Conservation (phyloP, 2,797 vertebrate species). For the Epinephelus coioides region DNA sequence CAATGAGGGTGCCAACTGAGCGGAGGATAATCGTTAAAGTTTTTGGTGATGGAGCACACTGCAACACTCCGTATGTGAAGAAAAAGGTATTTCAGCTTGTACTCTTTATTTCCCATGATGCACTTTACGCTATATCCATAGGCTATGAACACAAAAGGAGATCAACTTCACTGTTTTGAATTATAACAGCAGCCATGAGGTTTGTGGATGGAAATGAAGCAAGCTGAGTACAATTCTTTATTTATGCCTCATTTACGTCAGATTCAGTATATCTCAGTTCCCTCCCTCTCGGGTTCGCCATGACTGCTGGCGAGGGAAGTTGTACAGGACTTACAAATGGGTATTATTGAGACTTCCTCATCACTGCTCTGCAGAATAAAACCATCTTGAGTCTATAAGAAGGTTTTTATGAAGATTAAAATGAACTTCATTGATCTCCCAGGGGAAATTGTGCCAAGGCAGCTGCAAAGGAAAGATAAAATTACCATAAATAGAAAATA, state of each 20-base stretch:
- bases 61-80: not conserved
- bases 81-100: slow-evolving; percentile 17
- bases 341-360: slow-evolving; percentile 65
- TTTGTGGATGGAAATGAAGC: slow-evolving; percentile 60
- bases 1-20: slow-evolving; percentile 27
- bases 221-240: slow-evolving; percentile 52
- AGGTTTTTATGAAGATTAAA: slow-evolving; percentile 71
- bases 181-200: slow-evolving; percentile 46
- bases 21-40: slow-evolving; percentile 2
- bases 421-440: slow-evolving; percentile 67
- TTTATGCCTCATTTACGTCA: slow-evolving; percentile 66
- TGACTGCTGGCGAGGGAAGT: slow-evolving; percentile 59
- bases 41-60: slow-evolving; percentile 10
- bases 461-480: slow-evolving; percentile 73
- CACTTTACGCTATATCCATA: slow-evolving; percentile 37
- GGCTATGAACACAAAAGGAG: slow-evolving; percentile 45
- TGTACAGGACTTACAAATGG: slow-evolving; percentile 53
- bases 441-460: slow-evolving; percentile 58
- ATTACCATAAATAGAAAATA: slow-evolving; percentile 65
- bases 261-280: slow-evolving; percentile 44
- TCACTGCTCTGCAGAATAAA: slow-evolving; percentile 53
- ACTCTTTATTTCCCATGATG: slow-evolving; percentile 51
- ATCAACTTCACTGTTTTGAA: slow-evolving; percentile 43
- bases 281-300: slow-evolving; percentile 40
- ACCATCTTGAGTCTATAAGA: slow-evolving; percentile 60